phyloP scores from a whole-genome alignment of 2,113 vertebrate species.

The Prionailurus bengalensis region DNA sequence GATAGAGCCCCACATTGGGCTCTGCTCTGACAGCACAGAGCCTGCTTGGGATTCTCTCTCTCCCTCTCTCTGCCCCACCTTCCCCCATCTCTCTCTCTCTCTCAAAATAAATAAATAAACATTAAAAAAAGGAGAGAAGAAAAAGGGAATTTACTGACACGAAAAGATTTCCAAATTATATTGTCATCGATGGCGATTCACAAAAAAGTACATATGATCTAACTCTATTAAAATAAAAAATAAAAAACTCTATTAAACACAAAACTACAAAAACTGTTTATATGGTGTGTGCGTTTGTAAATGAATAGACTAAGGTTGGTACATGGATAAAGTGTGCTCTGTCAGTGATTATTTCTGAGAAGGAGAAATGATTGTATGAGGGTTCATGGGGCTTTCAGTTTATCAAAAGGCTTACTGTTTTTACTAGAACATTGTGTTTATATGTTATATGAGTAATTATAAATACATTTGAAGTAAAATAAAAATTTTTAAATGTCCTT shows the following conservation, averaged over 20 bases:
- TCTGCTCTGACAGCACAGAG: no score
- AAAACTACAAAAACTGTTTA: not conserved
- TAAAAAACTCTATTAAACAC: not conserved
- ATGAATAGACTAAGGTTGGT: not conserved
- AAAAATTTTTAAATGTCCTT: not conserved
- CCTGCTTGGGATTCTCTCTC: no score
- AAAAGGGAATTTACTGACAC: not conserved
- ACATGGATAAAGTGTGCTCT: not conserved
- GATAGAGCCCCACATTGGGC: no score
- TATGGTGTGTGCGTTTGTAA: not conserved
- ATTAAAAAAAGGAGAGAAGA: not conserved
- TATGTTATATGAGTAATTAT: not conserved
- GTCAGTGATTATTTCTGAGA: not conserved
- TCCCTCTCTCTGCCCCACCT: no score
- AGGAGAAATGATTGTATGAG: not conserved
- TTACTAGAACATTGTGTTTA: not conserved
- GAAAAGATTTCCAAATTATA: not conserved
- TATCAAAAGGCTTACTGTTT: not conserved
- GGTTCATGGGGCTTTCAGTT: not conserved
- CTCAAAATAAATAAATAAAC: no score
- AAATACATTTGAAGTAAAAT: not conserved
- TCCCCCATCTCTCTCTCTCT: no score
- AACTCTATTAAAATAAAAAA: not conserved
- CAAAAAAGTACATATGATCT: not conserved
- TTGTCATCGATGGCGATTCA: not conserved